Base-by-base conservation (phyloP, 2,797 vertebrate species). In the Dermochelys coriacea region DNA sequence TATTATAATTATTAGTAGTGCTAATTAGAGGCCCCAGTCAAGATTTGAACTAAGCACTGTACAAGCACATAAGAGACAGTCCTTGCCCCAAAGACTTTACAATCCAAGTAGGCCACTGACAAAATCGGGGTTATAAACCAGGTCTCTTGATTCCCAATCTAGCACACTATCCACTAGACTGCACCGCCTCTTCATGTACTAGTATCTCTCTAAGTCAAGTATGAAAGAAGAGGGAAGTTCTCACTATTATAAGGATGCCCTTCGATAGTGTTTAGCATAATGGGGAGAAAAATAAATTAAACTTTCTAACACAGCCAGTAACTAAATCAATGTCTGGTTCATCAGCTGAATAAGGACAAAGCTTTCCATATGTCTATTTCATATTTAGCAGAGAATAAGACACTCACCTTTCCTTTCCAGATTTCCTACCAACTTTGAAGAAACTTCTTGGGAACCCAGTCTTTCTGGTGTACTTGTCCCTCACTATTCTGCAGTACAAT, bases 341-440 rank as follows among this genome's bases (percentile, higher is more conserved):
- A 31, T 57, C 86, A 1, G 54, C 41, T 49, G 15, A 68, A 92
- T 52, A 52, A n/a, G 88, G 61, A 83, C 86, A 88, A 91, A 45
- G 11, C 45, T 47, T 45, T 47, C 25, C 45, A 29, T 77, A 45
- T 75, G 74, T 14, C 25, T 29, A 9, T 15, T 27, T 75, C 25
- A 45, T 82, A 81, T 94, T 96, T 86, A 95, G 91, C 57, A 93
- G 50, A 71, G 9, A 88, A 83, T 93, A 79, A n/a, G 96, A 78
- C 41, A 71, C 91, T 21, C 88, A 23, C 81, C 61, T 93, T 93
- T 97, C 87, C 83, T 45, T 97, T 98, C 47, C 96, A 99, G 99
- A 98, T 92, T 99, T 97, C 98, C 75, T 98, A 97, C 85, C 98
- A 82, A 91, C 99, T n/a, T 90, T 99, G 96, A 99, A 98, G 87